These are phyloP conservation scores for Saccostrea echinata DNA, from an alignment of 1,140 invertebrate species.

Conservation along the genomic window DNA sequence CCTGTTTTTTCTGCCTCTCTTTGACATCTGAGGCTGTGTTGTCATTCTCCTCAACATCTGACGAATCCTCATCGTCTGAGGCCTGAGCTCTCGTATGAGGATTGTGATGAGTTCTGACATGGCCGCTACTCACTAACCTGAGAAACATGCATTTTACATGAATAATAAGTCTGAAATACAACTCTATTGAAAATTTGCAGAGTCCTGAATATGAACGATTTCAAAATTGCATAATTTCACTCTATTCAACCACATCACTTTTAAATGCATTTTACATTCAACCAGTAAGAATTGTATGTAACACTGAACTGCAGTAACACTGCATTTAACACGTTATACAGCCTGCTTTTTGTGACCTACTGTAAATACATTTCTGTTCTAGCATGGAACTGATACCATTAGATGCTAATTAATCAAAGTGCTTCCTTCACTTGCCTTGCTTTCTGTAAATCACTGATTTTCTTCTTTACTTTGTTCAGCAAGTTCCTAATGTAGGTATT, in stretches of 20 bases:
- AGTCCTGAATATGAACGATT: too few relatives aligned
- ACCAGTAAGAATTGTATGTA: too few relatives aligned
- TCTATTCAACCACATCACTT: too few relatives aligned
- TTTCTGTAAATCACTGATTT: constrained; percentile 61
- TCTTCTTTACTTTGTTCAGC: constrained; percentile 70
- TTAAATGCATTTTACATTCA: too few relatives aligned
- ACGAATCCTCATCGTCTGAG: constrained; percentile 74
- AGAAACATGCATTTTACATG: not conserved
- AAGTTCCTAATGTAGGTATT: constrained; percentile 77
- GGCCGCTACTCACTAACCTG: constrained; percentile 40
- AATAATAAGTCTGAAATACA: not conserved
- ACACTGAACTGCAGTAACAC: too few relatives aligned
- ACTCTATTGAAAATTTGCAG: not conserved
- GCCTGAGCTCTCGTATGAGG: constrained; percentile 74
- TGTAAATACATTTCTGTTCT: too few relatives aligned
- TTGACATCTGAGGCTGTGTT: constrained; percentile 81
- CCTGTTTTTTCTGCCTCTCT: constrained; percentile 83
- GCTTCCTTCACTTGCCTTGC: constrained; percentile 54
- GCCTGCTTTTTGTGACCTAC: too few relatives aligned
- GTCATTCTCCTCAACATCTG: constrained; percentile 81
- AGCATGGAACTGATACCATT: too few relatives aligned
- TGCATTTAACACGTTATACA: too few relatives aligned
- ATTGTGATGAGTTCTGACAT: constrained; percentile 57
- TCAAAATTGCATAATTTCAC: too few relatives aligned
- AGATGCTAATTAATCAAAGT: not conserved